phyloP scores from a whole-genome alignment of 2,888 invertebrate species.

The Aleiodes testaceus region DNA sequence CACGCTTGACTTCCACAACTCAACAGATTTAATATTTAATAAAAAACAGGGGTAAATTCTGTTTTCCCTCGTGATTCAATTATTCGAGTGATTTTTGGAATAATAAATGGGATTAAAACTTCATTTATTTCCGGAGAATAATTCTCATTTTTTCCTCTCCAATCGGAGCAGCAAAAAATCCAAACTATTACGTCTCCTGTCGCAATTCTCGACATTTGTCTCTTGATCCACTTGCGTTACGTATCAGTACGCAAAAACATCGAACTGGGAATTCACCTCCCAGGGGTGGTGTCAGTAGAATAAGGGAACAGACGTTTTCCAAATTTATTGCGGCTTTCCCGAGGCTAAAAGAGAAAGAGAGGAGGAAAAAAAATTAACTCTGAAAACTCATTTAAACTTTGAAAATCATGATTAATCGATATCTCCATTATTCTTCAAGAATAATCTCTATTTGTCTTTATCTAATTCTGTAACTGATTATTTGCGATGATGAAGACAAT shows the following conservation, averaged over 20 bases:
- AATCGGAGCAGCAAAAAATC: neutral
- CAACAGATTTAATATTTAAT: neutral
- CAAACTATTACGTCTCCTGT: slow-evolving; percentile 12
- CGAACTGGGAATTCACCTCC: neutral
- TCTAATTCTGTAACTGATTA: neutral
- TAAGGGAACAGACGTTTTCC: slow-evolving; percentile 7
- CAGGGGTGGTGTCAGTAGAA: neutral
- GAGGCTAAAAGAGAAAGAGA: neutral
- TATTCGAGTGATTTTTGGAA: too few species aligned
- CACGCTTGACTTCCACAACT: slow-evolving; percentile 15
- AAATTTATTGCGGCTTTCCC: slow-evolving; percentile 7
- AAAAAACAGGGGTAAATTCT: too few species aligned
- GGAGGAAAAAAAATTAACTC: neutral
- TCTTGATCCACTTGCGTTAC: slow-evolving; percentile 7
- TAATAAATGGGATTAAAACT: too few species aligned
- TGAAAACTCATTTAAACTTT: slow-evolving; percentile 8
- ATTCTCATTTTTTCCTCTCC: neutral
- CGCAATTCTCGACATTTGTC: neutral
- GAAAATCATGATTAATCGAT: neutral
- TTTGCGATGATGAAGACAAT: slow-evolving; percentile 18
- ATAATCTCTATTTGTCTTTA: neutral
- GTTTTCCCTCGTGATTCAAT: too few species aligned
- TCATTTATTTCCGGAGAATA: too few species aligned
- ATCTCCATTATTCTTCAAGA: neutral
- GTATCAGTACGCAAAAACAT: neutral